phyloP scores from a whole-genome alignment of 2,797 vertebrate species.

The Stomatorhinus walkeri region DNA sequence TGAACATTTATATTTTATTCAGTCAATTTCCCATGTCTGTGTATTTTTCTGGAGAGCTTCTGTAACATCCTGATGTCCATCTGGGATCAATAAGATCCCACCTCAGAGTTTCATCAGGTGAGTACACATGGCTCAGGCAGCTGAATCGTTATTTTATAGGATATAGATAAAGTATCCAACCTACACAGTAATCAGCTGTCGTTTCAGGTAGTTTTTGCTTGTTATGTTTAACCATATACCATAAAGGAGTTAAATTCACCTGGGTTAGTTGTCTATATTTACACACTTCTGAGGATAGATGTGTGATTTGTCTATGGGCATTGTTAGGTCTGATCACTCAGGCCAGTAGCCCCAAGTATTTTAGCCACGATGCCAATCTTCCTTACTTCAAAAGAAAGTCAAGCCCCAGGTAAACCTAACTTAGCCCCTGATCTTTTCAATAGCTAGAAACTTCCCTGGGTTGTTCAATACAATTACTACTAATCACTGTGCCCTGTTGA shows the following conservation, averaged over 20 bases:
- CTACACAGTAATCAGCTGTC: background rate
- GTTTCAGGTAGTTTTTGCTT: background rate
- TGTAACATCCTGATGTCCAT: background rate
- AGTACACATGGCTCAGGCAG: background rate
- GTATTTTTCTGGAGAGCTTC: background rate
- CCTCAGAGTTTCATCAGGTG: background rate
- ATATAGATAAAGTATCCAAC: background rate
- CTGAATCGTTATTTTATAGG: background rate
- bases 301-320: background rate
- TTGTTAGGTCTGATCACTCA: background rate
- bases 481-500: background rate
- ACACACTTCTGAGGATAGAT: background rate
- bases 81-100: background rate
- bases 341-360: background rate
- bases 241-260: background rate
- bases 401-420: background rate
- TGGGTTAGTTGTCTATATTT: background rate
- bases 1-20: background rate
- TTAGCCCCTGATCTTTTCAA: background rate
- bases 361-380: background rate
- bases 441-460: background rate
- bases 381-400: background rate
- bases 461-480: background rate
- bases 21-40: background rate
- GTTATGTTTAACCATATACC: background rate